Evolutionary conservation across 2,888 invertebrate species (phyloP).

Genomic region (Heterodera filipjevi): DNA sequence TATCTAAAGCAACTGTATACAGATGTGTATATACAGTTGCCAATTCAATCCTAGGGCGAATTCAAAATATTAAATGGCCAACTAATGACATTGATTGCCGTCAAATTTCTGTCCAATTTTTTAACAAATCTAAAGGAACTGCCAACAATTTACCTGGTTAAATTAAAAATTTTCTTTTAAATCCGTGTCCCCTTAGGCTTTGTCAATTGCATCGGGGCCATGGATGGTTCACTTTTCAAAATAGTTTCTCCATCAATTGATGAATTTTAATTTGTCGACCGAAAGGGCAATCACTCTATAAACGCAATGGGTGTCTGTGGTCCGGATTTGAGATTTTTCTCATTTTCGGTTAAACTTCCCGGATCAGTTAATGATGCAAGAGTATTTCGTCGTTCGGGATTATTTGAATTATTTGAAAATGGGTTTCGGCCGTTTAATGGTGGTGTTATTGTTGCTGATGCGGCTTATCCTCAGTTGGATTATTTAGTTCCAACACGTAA

Average conservation of each 20-base stretch:
- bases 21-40: not conserved
- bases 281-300: not conserved
- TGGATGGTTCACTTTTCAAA: not conserved
- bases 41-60: not conserved
- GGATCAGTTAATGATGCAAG: not conserved
- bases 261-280: not conserved
- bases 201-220: not conserved
- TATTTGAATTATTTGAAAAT: not conserved
- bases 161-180: not conserved
- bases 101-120: not conserved
- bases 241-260: not conserved
- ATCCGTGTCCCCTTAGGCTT: not conserved
- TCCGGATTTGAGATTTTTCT: constrained; percentile 1
- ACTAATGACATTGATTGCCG: not conserved
- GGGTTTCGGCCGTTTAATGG: not conserved
- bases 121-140: not conserved
- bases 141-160: not conserved
- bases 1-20: not conserved
- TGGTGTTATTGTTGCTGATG: not conserved
- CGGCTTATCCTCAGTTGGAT: not conserved
- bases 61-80: not conserved
- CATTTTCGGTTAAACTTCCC: not conserved
- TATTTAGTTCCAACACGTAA: not conserved
- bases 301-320: not conserved
- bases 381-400: not conserved